Percentiles rank a stretch among this genome's conserved stretches.
Conservation (phyloP, 2,888 invertebrate genomes). For the Slavum lentiscoides region DNA sequence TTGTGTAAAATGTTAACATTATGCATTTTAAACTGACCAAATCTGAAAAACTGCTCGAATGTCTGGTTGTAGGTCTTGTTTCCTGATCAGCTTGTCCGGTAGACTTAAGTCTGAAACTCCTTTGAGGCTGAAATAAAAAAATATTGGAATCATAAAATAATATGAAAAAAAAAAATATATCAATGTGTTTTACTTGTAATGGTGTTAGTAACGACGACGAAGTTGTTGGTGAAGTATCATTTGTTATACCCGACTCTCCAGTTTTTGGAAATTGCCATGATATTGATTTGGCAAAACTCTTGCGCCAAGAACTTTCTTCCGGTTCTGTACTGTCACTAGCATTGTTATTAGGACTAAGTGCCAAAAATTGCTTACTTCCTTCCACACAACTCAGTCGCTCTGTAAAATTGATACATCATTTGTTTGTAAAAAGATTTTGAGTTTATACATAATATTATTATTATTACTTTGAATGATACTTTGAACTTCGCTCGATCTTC, state of each 20-base stretch:
- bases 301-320: constrained; percentile 48
- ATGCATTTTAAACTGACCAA: constrained; percentile 26
- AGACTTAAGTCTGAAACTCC: constrained; percentile 49
- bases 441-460: neutral
- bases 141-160: neutral
- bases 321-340: constrained; percentile 31
- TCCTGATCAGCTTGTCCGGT: constrained; percentile 45
- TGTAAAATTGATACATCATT: neutral
- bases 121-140: constrained; percentile 38
- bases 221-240: constrained; percentile 46
- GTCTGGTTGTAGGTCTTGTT: constrained; percentile 49
- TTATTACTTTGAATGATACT: constrained; percentile 47
- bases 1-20: neutral
- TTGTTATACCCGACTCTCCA: constrained; percentile 27
- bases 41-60: constrained; percentile 50
- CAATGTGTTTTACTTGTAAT: constrained; percentile 39
- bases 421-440: neutral
- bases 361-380: constrained; percentile 47
- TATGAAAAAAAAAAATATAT: neutral
- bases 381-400: constrained; percentile 49
- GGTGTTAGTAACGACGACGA: constrained; percentile 46
- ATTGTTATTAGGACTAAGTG: constrained; percentile 38
- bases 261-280: constrained; percentile 52
- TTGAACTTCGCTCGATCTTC: constrained; percentile 43
- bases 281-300: constrained; percentile 50